These are phyloP conservation scores for Drosophila nasuta DNA, from an alignment of 1,140 invertebrate genomes.

Conservation along the genomic window DNA sequence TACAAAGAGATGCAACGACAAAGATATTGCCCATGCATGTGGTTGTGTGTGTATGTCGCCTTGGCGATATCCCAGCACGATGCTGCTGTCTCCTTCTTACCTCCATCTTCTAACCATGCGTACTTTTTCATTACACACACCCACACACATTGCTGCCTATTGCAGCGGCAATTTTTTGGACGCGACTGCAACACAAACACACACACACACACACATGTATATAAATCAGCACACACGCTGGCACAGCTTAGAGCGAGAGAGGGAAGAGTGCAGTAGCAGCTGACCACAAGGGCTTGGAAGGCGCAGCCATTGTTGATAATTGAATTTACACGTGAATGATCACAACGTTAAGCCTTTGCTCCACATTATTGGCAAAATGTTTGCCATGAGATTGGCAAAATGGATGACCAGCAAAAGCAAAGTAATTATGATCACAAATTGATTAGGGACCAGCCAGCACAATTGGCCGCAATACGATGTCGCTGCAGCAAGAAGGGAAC, in stretches of 20 bases:
- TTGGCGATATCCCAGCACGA: slow-evolving; percentile 25
- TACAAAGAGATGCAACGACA: slow-evolving; percentile 61
- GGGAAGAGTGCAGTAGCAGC: slow-evolving; percentile 2
- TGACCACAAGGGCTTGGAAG: slow-evolving; percentile 30
- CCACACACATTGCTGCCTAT: slow-evolving; percentile 34
- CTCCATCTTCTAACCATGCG: slow-evolving; percentile 34
- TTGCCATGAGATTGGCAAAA: slow-evolving; percentile 63
- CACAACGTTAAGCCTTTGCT: slow-evolving; percentile 77
- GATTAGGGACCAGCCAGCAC: slow-evolving; percentile 45
- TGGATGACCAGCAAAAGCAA: slow-evolving; percentile 59
- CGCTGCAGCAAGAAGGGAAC: neutral
- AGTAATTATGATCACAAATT: slow-evolving; percentile 81
- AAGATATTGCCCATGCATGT: slow-evolving; percentile 45
- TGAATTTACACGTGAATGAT: slow-evolving; percentile 83
- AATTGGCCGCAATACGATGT: neutral
- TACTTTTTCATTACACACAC: slow-evolving; percentile 43
- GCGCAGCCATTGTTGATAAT: slow-evolving; percentile 71
- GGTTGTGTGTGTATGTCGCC: slow-evolving; percentile 29
- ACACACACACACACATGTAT: slow-evolving; percentile 50
- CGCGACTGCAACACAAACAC: slow-evolving; percentile 52
- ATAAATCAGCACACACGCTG: slow-evolving; percentile 18
- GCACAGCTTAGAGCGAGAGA: neutral
- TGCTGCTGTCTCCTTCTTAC: slow-evolving; percentile 4
- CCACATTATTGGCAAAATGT: slow-evolving; percentile 33
- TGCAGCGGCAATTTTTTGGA: slow-evolving; percentile 47